These are phyloP conservation scores for Drosophila sp. DNA, from an alignment of 1,140 invertebrate species.

Conservation along the genomic window DNA sequence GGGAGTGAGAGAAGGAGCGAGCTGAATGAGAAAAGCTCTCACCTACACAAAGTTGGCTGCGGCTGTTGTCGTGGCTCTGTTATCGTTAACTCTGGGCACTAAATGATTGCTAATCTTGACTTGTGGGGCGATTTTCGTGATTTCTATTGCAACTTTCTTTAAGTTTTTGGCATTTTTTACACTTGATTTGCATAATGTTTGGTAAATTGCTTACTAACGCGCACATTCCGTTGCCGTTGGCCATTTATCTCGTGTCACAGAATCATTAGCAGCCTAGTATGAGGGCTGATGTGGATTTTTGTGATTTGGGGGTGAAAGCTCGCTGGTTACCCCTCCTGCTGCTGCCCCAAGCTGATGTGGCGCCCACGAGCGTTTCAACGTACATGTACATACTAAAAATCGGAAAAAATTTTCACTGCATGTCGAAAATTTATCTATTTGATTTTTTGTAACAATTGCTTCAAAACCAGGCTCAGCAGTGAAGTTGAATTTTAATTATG, in stretches of 20 bases:
- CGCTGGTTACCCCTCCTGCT: constrained; percentile 41
- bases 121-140: constrained; percentile 32
- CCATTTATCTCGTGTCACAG: constrained; percentile 49
- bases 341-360: constrained; percentile 56
- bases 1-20: constrained; percentile 27
- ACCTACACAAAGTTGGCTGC: constrained; percentile 57
- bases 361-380: constrained; percentile 71
- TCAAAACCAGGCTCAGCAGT: not conserved
- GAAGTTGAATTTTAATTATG: not conserved
- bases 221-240: constrained; percentile 48
- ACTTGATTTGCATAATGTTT: constrained; percentile 61
- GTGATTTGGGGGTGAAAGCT: constrained; percentile 60
- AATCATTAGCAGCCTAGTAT: constrained; percentile 41
- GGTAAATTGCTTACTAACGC: constrained; percentile 50
- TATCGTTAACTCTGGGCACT: constrained; percentile 21
- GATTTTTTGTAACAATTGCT: not conserved
- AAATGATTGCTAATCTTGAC: constrained; percentile 38
- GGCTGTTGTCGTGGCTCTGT: constrained; percentile 56
- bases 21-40: constrained; percentile 49
- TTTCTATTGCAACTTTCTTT: constrained; percentile 45
- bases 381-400: constrained; percentile 83
- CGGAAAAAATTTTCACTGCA: constrained; percentile 75
- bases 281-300: constrained; percentile 30
- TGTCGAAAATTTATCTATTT: constrained; percentile 63
- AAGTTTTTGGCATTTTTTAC: constrained; percentile 68